A percentile compares a stretch with the other conserved stretches of the same genome.
Conservation (phyloP, 2,797 vertebrate species). For the Cetoscarus ocellatus region DNA sequence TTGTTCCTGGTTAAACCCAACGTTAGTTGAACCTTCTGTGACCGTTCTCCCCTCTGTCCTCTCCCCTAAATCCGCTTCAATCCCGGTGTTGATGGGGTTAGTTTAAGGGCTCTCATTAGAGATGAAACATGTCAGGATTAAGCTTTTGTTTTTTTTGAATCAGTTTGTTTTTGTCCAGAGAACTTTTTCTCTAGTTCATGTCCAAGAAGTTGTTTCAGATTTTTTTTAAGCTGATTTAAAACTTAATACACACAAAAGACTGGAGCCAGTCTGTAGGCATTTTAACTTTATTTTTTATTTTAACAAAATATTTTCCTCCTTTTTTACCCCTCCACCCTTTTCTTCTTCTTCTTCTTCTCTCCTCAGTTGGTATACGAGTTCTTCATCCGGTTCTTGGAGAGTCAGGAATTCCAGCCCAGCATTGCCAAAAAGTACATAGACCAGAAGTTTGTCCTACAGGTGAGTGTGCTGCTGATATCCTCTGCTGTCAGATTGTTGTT, state of each 20-base stretch:
- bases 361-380: conserved; percentile 98
- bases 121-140: not conserved
- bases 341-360: conserved; percentile 15
- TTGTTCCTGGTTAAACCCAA: not conserved
- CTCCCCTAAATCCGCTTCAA: conserved; percentile 3
- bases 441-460: conserved; percentile 99
- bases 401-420: conserved; percentile 99
- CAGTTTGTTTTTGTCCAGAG: conserved; percentile 12
- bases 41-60: conserved; percentile 22
- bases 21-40: conserved; percentile 7
- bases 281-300: not conserved
- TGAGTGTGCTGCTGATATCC: conserved; percentile 72
- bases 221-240: not conserved
- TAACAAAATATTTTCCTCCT: not conserved
- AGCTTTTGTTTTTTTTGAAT: not conserved
- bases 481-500: too few species aligned
- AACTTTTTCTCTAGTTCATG: conserved; percentile 4
- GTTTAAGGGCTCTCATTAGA: not conserved
- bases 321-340: not conserved
- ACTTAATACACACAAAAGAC: not conserved
- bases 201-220: not conserved
- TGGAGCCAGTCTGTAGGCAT: not conserved
- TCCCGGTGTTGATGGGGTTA: conserved; percentile 15
- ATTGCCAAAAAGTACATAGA: conserved; percentile 99
- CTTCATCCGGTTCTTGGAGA: conserved; percentile 99